phyloP scores from a whole-genome alignment of 1,140 invertebrate species.

The Papilio glaucus region DNA sequence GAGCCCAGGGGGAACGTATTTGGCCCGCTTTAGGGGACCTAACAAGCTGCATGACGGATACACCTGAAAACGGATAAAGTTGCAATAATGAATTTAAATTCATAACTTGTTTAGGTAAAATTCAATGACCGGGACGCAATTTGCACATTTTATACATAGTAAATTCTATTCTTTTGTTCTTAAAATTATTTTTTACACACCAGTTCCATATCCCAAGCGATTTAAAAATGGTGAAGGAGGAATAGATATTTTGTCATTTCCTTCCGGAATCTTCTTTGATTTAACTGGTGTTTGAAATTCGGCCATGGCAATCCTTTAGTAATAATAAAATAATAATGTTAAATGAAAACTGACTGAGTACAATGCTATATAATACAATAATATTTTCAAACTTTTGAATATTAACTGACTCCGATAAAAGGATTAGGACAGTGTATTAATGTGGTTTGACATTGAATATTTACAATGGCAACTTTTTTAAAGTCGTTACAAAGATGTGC shows the following conservation, averaged over 20 bases:
- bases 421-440: background rate
- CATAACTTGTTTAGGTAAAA: too few species aligned
- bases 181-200: conserved; percentile 77
- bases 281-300: conserved; percentile 76
- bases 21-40: conserved; percentile 87
- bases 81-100: too few species aligned
- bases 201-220: conserved; percentile 89
- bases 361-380: too few species aligned
- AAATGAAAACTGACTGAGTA: too few species aligned
- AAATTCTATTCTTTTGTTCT: too few species aligned
- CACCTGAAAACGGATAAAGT: conserved; percentile 82
- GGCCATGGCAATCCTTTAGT: conserved; percentile 51
- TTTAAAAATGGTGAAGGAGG: conserved; percentile 88
- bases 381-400: conserved; percentile 11
- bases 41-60: conserved; percentile 90
- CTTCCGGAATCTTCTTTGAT: conserved; percentile 45
- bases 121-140: too few species aligned
- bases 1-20: conserved; percentile 90
- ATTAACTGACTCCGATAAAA: background rate
- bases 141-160: too few species aligned
- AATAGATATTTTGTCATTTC: conserved; percentile 68
- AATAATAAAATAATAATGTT: background rate
- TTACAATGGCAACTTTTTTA: background rate
- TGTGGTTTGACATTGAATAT: background rate
- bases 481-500: background rate